Conservation (phyloP, 2,888 invertebrate species). For the Linnaemya tessellans region DNA sequence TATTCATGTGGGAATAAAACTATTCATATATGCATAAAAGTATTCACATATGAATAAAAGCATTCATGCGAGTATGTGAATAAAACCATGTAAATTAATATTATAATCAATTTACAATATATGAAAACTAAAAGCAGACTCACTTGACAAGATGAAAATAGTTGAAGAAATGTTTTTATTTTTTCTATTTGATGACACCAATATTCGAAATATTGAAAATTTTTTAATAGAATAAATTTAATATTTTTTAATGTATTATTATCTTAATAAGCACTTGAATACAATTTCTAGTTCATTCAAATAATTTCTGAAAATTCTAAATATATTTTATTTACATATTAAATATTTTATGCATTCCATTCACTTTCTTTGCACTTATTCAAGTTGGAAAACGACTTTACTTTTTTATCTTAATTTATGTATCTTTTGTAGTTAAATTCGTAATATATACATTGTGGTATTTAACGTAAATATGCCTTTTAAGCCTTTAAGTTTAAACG, state of each 20-base stretch:
- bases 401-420: conserved; percentile 39
- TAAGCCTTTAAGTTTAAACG: conserved; percentile 44
- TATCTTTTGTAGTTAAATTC: conserved; percentile 16
- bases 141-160: too few species aligned
- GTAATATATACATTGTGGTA: conserved; percentile 20
- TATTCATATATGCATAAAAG: too few species aligned
- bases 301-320: not conserved
- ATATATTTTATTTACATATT: not conserved
- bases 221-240: too few species aligned
- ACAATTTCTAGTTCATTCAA: not conserved
- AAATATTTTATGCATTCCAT: not conserved
- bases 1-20: too few species aligned
- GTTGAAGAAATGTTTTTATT: too few species aligned
- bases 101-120: too few species aligned
- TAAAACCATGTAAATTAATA: too few species aligned
- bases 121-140: too few species aligned
- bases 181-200: too few species aligned
- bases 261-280: not conserved
- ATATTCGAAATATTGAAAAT: too few species aligned
- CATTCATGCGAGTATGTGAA: too few species aligned
- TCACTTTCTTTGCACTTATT: not conserved
- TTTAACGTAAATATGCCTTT: conserved; percentile 58
- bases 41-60: too few species aligned
- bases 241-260: not conserved
- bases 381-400: not conserved